These are phyloP conservation scores for Leguminivora glycinivorella DNA, from an alignment of 1,140 invertebrate species.

Conservation along the genomic window DNA sequence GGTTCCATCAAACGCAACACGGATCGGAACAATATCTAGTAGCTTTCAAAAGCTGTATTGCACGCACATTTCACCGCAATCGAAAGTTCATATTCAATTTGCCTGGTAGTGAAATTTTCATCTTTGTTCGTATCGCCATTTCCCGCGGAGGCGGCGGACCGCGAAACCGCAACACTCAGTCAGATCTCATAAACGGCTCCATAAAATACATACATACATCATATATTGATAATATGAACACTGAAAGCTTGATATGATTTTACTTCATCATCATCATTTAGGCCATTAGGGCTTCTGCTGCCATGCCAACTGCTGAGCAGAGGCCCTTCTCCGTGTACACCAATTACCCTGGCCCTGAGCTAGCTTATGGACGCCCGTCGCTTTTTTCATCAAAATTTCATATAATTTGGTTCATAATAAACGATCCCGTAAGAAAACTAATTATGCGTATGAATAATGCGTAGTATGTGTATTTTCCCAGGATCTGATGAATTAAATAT, in stretches of 20 bases:
- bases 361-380: no score
- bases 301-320: no score
- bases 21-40: slow-evolving; percentile 31
- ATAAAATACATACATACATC: neutral
- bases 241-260: neutral
- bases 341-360: no score
- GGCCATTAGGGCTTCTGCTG: no score
- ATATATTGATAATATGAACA: neutral
- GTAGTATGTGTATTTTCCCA: no score
- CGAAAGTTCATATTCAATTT: slow-evolving; percentile 52
- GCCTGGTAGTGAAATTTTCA: slow-evolving; percentile 43
- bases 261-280: no score
- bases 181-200: slow-evolving; percentile 2
- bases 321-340: no score
- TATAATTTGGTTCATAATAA: no score
- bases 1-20: slow-evolving; percentile 2
- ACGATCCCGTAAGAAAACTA: no score
- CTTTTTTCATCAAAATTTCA: no score
- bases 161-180: slow-evolving; percentile 30
- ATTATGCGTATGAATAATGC: no score
- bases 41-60: slow-evolving; percentile 33
- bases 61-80: slow-evolving; percentile 40
- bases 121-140: slow-evolving; percentile 32
- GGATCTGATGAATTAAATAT: no score
- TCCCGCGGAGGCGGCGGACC: slow-evolving; percentile 24